Evolutionary conservation across 2,888 invertebrate genomes (phyloP), one percentile per base, ranked within the genome.

Genomic region (Eupsilia transversa): DNA sequence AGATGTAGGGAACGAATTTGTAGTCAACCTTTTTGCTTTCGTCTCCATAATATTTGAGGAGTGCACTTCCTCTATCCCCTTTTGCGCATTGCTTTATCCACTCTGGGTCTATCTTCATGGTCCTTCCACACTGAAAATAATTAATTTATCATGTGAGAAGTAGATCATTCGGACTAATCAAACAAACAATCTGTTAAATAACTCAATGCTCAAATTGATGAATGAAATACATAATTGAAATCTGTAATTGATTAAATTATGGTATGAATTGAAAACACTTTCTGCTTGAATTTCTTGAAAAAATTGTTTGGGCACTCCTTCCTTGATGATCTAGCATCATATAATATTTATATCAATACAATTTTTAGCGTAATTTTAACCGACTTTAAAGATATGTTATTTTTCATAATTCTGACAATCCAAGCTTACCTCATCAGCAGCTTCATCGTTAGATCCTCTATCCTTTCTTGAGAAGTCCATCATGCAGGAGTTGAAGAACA

Each of bases 401-500:
- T 38, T 38, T 27, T 10, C 6, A 63, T 27, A 43, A 23, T 30
- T 23, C 7, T 20, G 10, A 23, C 10, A 49, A 20, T 63, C 10
- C 2, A 67, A 46, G 2, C 27, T 73, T 89, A 93, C 93, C 87
- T 84, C 78, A 65, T 91, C 90, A 74, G 91, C 92, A 43, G 92
- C 89, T 30, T 38, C 64, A 52, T 94, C 93, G 60, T 92, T 85
- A 1, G 92, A 93, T 12, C 92, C 91, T 1, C 56, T 49, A 0
- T 80, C 74, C 0, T 71, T 68, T 27, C 85, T 87, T 3, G 77
- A 56, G 9, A 46, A 52, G 0, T 87, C 87, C 90, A 98, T 98
- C 98, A 98, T 97, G 88, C 98, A 98, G 1, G 97, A 94, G 59
- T 98, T 95, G 86, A 97, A 97, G 83, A 97, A 94, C 0, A 92